Evolutionary conservation across 2,797 vertebrate genomes (phyloP), one percentile per base, ranked within the genome.

Genomic region (Enteromius thamalakanensis): DNA sequence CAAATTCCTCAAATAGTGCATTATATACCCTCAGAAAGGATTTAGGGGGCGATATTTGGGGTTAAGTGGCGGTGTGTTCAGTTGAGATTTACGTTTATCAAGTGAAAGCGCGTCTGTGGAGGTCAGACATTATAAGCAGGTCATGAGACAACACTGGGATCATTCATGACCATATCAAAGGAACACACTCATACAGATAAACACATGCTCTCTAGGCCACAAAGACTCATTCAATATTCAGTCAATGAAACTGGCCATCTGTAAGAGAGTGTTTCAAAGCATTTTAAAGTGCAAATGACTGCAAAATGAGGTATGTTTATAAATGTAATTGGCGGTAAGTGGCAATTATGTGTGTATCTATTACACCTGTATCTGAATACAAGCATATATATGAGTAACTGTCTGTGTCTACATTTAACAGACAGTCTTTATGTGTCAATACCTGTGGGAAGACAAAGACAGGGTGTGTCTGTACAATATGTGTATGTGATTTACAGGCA

Each of bases 141-240:
- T 85, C 75, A 68, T 53, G 34, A 85, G 32, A 17, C 47, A 47
- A 77, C 58, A 29, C 58, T 55, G 19, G 78, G 40, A 69, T 80
- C 82, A 69, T 71, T 84, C 55, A 79, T 82, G 67, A 53, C 42
- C 32, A 40, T 32, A 47, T 53, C 75, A 62, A 55, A 76, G n/a
- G 32, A 12, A 74, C 42, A 65, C 34, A 64, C 69, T 60, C 23
- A 29, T 40, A 45, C 29, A 71, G 40, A 76, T 70, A 62, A 53
- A 65, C 26, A 74, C 76, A 23, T 68, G 49, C 77, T 32, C 45
- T 58, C 11, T 19, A 4, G 14, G 14, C 26, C 78, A 83, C 86
- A 85, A 77, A 81, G 67, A 72, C 7, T 47, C 81, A 68, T 81
- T 81, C 45, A 81, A 81, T 47, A 65, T 80, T 71, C 12, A 64